phyloP scores from a whole-genome alignment of 2,888 invertebrate genomes.

The Drepana falcataria region DNA sequence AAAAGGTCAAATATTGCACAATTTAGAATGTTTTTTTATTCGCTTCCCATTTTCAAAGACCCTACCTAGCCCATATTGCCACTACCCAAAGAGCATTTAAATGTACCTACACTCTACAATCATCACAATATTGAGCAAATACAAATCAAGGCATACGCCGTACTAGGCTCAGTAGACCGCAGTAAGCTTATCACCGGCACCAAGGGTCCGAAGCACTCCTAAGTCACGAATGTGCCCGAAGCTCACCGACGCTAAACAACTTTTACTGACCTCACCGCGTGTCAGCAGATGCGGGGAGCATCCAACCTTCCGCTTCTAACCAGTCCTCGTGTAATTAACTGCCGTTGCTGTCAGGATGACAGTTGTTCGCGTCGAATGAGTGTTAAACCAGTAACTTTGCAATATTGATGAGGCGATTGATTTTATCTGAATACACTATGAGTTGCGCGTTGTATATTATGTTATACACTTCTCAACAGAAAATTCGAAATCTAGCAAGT shows the following conservation, averaged over 20 bases:
- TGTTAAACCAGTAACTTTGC: too few species aligned
- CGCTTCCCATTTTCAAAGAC: too few species aligned
- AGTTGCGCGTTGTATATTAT: too few species aligned
- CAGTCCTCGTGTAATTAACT: not conserved
- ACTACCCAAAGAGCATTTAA: too few species aligned
- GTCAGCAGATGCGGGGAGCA: constrained; percentile 45
- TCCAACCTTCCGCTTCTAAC: not conserved
- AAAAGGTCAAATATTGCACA: too few species aligned
- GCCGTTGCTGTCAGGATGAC: not conserved
- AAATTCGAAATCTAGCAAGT: too few species aligned
- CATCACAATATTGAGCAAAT: not conserved
- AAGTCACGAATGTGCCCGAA: constrained; percentile 27
- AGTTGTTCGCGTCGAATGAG: not conserved
- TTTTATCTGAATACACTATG: too few species aligned
- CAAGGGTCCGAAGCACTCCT: not conserved
- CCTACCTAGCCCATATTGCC: too few species aligned
- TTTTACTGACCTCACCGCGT: constrained; percentile 46
- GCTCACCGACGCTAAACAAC: constrained; percentile 27
- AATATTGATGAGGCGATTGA: too few species aligned
- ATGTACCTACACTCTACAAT: too few species aligned
- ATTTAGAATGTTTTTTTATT: too few species aligned
- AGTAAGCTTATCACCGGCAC: not conserved
- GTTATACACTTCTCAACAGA: too few species aligned
- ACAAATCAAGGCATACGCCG: constrained; percentile 1
- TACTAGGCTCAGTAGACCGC: not conserved